A percentile compares a stretch with the other conserved stretches of the same genome.
Conservation (phyloP, 1,140 invertebrate species). For the Varroa destructor region DNA sequence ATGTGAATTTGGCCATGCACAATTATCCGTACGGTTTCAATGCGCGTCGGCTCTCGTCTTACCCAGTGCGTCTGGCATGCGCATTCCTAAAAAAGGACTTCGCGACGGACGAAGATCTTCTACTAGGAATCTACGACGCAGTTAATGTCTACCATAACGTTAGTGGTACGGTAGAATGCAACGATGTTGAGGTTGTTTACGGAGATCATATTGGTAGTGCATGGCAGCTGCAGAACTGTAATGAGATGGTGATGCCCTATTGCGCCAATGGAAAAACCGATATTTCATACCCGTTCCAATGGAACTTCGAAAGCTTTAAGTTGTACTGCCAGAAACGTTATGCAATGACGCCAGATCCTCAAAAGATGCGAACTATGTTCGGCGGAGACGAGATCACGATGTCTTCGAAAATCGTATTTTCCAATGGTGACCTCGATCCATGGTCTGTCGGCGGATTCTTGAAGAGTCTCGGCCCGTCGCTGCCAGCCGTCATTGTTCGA, state of each 20-base stretch:
- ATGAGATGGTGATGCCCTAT: conserved; percentile 89
- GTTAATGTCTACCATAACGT: conserved; percentile 27
- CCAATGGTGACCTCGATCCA: conserved; percentile 77
- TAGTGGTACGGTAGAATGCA: background rate
- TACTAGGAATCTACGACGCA: conserved; percentile 16
- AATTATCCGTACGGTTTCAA: conserved; percentile 63
- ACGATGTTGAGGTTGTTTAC: conserved; percentile 9
- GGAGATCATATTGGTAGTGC: conserved; percentile 20
- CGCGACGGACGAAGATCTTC: conserved; percentile 21
- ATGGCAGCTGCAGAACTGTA: conserved; percentile 49
- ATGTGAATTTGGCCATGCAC: conserved; percentile 61
- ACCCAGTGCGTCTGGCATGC: conserved; percentile 10
- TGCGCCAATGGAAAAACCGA: conserved; percentile 61
- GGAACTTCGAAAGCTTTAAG: conserved; percentile 56
- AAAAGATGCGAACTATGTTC: conserved; percentile 59
- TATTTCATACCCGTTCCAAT: conserved; percentile 63
- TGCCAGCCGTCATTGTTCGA: conserved; percentile 61
- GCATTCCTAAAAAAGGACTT: conserved; percentile 28
- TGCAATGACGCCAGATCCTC: conserved; percentile 51
- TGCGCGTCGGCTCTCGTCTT: conserved; percentile 17
- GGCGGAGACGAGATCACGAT: conserved; percentile 57
- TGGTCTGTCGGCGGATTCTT: conserved; percentile 79
- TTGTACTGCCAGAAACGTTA: conserved; percentile 56
- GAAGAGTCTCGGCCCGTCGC: conserved; percentile 50
- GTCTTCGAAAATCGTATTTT: conserved; percentile 71